Conservation (phyloP, 2,797 vertebrate genomes). For the Cottoperca gobio region DNA sequence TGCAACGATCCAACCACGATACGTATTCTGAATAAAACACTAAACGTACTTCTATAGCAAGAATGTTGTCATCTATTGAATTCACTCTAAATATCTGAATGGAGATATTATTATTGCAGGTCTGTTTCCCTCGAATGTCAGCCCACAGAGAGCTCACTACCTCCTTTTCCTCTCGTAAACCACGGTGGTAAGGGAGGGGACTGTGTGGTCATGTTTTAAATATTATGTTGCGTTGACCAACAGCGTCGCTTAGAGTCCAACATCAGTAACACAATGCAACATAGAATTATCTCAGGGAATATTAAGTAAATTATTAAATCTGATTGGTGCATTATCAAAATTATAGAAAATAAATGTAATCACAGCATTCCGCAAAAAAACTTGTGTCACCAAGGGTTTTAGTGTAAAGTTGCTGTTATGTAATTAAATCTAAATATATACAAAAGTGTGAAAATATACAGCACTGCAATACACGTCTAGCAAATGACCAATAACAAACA, state of each 20-base stretch:
- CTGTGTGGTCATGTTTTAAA: neutral
- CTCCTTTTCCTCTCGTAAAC: neutral
- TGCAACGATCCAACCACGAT: neutral
- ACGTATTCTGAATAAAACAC: no score
- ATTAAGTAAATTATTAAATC: neutral
- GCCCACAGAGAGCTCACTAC: neutral
- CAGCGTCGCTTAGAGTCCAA: neutral
- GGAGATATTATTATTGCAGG: neutral
- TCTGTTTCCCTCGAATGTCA: no score
- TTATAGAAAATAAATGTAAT: neutral
- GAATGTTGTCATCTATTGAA: no score
- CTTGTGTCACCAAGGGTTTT: no score
- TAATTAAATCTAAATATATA: no score
- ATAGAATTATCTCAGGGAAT: neutral
- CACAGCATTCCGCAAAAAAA: neutral
- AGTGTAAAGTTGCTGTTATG: no score
- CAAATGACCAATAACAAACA: no score
- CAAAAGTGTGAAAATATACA: no score
- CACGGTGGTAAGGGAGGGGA: no score
- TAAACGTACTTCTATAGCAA: no score
- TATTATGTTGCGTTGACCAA: neutral
- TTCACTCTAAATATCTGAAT: no score
- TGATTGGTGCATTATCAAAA: neutral
- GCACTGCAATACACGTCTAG: no score
- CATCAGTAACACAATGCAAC: neutral